Evolutionary conservation across 2,113 vertebrate genomes (phyloP).

Genomic region (Oncorhynchus keta): DNA sequence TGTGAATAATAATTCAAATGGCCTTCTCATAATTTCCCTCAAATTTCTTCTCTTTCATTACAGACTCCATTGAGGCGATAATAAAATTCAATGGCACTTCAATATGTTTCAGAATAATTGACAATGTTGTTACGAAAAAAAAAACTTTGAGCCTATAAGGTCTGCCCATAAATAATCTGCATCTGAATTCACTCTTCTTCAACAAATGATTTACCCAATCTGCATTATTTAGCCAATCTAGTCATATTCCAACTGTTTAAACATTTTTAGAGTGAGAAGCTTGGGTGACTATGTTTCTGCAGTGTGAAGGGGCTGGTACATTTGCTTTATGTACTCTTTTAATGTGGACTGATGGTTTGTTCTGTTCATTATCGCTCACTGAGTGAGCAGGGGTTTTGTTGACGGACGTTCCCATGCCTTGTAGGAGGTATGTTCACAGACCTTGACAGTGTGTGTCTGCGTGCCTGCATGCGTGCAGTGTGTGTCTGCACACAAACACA

Average conservation of each 20-base stretch:
- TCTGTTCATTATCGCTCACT: constrained; percentile 41
- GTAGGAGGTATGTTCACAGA: constrained; percentile 35
- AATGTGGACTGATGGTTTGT: constrained; percentile 41
- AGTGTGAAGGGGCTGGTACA: constrained; percentile 1
- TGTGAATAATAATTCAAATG: constrained; percentile 52
- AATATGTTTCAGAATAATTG: constrained; percentile 60
- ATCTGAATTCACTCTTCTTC: constrained; percentile 47
- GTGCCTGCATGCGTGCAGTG: not conserved
- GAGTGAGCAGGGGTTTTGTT: constrained; percentile 53
- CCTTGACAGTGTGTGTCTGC: not conserved
- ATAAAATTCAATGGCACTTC: constrained; percentile 60
- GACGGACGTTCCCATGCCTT: constrained; percentile 44
- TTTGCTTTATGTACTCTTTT: constrained; percentile 17
- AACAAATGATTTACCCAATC: constrained; percentile 11
- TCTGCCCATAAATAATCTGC: constrained; percentile 50
- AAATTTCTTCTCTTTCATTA: constrained; percentile 46
- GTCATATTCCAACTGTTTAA: constrained; percentile 37
- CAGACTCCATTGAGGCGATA: constrained; percentile 44
- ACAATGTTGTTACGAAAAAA: constrained; percentile 31
- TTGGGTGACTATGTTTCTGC: not conserved
- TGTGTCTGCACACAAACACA: too few relatives aligned
- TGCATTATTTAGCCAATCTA: not conserved
- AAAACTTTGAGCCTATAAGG: not conserved
- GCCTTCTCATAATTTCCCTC: constrained; percentile 42
- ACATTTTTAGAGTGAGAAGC: constrained; percentile 14